Evolutionary conservation across 1,140 invertebrate species (phyloP).

Genomic region (Protaetia brevitarsis): DNA sequence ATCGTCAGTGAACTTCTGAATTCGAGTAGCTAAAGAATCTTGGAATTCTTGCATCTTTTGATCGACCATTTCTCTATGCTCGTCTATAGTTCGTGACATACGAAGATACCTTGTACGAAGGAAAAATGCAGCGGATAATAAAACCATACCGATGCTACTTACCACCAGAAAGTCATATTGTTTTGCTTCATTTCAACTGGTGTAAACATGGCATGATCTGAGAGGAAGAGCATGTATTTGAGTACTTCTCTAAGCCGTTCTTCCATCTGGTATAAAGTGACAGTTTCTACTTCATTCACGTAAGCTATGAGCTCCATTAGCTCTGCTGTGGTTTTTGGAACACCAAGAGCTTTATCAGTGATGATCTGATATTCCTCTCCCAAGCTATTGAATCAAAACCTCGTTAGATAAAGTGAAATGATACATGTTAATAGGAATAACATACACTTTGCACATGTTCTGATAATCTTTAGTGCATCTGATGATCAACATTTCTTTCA

Average conservation of each 20-base stretch:
- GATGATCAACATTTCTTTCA: slow-evolving; percentile 68
- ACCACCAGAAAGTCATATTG: slow-evolving; percentile 82
- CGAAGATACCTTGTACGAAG: slow-evolving; percentile 6
- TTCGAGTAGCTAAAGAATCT: slow-evolving; percentile 65
- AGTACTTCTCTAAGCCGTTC: slow-evolving; percentile 64
- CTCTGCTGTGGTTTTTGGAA: slow-evolving; percentile 78
- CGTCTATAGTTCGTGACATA: slow-evolving; percentile 67
- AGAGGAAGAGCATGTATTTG: slow-evolving; percentile 69
- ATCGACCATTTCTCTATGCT: slow-evolving; percentile 74
- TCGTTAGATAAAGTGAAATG: not conserved
- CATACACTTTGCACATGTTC: slow-evolving; percentile 67
- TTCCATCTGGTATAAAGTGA: slow-evolving; percentile 72
- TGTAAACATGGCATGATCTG: slow-evolving; percentile 75
- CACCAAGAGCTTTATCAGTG: slow-evolving; percentile 71
- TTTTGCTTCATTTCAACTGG: slow-evolving; percentile 84
- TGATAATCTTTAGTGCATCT: slow-evolving; percentile 80
- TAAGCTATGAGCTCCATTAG: slow-evolving; percentile 80
- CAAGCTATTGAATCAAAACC: slow-evolving; percentile 58
- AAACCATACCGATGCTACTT: no score
- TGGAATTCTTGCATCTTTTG: slow-evolving; percentile 86
- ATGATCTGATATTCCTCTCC: slow-evolving; percentile 83
- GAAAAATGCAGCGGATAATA: no score
- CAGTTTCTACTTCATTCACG: slow-evolving; percentile 70
- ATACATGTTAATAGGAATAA: no score
- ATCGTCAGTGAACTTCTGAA: slow-evolving; percentile 74